Base-by-base conservation (phyloP, 2,797 vertebrate genomes). In the Helarctos malayanus region DNA sequence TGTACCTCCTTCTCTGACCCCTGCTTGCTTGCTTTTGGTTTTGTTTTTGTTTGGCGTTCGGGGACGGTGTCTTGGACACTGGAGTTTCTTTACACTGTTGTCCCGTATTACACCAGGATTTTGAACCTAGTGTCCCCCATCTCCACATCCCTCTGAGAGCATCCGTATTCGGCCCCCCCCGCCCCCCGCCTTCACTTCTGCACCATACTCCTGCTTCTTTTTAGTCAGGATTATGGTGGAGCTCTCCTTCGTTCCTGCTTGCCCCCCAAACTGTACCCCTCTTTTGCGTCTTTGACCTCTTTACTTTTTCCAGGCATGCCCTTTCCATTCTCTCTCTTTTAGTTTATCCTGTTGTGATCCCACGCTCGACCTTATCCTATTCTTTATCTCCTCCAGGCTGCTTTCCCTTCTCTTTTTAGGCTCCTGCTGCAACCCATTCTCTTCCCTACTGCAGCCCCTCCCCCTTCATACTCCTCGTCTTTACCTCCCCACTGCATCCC, bases 391-490 rank as follows among this genome's bases (percentile, higher is more conserved):
- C 75, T 75, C 59, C 23, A 10, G 52, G 8, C 68, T 47, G 63
- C 87, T 92, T 85, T 78, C 71, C 35, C 25, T 63, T 85, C 63
- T 80, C n/a, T 78, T 32, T n/a, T 71, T 63, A 94, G 91, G 57
- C 69, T 59, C 59, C 41, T 78, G 69, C 82, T 90, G 91, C 61
- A 91, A 14, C 68, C 90, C 78, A 52, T 35, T 75, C 95, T 78
- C 75, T 54, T 63, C 13, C 45, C 68, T 85, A 41, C 89, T 94
- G 92, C 84, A 95, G 61, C 5, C 45, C 61, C 86, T 54, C 61
- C 75, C 57, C 14, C 61, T 63, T 19, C 45, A 1, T 47, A 76
- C 19, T 52, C 15, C 82, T 73, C 87, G 47, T 41, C 54, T 59
- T 83, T 29, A n/a, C 63, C 63, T 47, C 69, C 59, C 49, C 80